Evolutionary conservation across 2,797 vertebrate species (phyloP), one percentile per base, ranked within the genome.

Genomic region (Anguilla obscura): DNA sequence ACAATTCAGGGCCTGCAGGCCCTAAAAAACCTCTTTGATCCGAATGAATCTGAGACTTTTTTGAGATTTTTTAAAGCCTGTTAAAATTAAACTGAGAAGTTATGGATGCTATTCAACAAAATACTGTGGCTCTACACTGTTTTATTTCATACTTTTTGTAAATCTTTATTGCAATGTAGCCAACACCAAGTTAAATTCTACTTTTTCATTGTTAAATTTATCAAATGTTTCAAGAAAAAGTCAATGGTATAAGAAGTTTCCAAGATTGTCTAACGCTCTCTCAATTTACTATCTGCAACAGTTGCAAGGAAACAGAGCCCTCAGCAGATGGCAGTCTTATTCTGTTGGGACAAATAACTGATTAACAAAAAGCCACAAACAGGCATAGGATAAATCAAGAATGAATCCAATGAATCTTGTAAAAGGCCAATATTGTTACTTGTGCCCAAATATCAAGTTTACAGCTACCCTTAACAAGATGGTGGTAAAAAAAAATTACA

Each of bases 291-390:
- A 27, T 21, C 3, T 79, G 18, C 30, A 33, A 40, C 12, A 45
- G 36, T 82, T 82, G 45, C 21, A 24, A 24, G 50, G 79, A 82
- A 50, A 82, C 79, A 48, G 1, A 82, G 21, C 79, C 40, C 45
- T 82, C 79, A 82, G 79, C 79, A 82, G 79, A 82, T 82, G 79
- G 79, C 79, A 82, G 79, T 82, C 79, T 82, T 50, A 82, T 82
- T 48, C 79, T 50, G 40, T 82, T n/a, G 45, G 24, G 79, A n/a
- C 40, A 50, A n/a, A 79, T 40, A 40, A 24, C 45, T 82, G 79
- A 82, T 82, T 18, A 82, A n/a, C 18, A 24, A 24, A 82, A 0
- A 16, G 40, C 40, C 8, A 8, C 21, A 82, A 40, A 82, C 45
- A 50, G 79, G 9, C 79, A 0, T 21, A 82, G 40, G 3, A 50